phyloP scores from a whole-genome alignment of 2,888 invertebrate species.

The Schrankia costaestrigalis region DNA sequence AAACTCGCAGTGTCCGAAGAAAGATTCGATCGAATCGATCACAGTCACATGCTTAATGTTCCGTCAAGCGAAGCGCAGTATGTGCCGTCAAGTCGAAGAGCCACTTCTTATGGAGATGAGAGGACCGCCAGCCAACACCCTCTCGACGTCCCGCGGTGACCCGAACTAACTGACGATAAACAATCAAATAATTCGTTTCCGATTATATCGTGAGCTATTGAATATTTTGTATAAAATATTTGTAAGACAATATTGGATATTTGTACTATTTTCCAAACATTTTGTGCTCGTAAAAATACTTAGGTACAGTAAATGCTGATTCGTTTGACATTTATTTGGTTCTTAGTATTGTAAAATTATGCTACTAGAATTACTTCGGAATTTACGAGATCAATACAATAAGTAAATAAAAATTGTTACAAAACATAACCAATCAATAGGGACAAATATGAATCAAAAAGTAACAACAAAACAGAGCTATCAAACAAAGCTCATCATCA shows the following conservation, averaged over 20 bases:
- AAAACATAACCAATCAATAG: no score
- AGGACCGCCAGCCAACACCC: constrained; percentile 52
- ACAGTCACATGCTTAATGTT: constrained; percentile 72
- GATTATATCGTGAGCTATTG: constrained; percentile 25
- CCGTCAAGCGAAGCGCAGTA: constrained; percentile 50
- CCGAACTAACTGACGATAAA: constrained; percentile 48
- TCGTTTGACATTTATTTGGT: no score
- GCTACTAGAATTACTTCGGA: no score
- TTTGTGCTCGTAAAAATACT: no score
- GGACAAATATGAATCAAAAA: no score
- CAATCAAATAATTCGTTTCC: constrained; percentile 51
- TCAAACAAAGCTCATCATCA: constrained; percentile 31
- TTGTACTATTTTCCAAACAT: constrained; percentile 24
- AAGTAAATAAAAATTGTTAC: no score
- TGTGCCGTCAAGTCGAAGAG: constrained; percentile 40
- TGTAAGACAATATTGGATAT: no score
- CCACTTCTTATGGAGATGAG: constrained; percentile 57
- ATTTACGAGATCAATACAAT: no score
- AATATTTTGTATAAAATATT: not conserved
- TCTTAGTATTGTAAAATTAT: no score
- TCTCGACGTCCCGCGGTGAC: constrained; percentile 51
- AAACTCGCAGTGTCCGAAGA: constrained; percentile 64
- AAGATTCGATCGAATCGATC: constrained; percentile 74
- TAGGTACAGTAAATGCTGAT: no score
- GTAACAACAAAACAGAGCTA: constrained; percentile 38